Conservation (phyloP, 2,888 invertebrate species). For the Drosophila borborema region DNA sequence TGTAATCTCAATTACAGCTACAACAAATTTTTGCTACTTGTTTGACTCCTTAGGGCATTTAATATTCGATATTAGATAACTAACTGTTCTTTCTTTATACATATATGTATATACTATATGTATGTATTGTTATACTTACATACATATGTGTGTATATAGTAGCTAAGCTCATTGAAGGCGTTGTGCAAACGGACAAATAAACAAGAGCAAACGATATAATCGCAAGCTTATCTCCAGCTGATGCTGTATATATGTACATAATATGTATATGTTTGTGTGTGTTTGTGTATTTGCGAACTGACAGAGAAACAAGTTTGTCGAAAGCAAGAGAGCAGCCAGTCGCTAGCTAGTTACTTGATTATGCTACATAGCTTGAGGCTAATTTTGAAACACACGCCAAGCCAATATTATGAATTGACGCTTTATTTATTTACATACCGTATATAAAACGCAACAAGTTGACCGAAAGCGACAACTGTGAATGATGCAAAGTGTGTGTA, state of each 20-base stretch:
- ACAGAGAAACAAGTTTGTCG: conserved; percentile 52
- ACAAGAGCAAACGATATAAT: conserved; percentile 55
- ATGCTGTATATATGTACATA: conserved; percentile 10
- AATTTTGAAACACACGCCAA: conserved; percentile 56
- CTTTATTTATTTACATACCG: conserved; percentile 15
- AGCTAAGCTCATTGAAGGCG: conserved; percentile 33
- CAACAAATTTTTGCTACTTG: neutral
- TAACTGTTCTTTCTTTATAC: conserved; percentile 1
- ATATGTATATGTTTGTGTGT: neutral
- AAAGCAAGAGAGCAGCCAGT: conserved; percentile 27
- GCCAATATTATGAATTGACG: conserved; percentile 42
- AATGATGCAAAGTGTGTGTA: conserved; percentile 20
- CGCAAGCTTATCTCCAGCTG: conserved; percentile 47
- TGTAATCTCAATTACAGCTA: conserved; percentile 22
- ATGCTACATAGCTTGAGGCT: conserved; percentile 48
- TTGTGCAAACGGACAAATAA: conserved; percentile 40
- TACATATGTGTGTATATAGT: neutral
- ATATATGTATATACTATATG: neutral
- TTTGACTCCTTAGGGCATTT: neutral
- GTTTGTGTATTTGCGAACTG: conserved; percentile 1
- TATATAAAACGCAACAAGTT: conserved; percentile 33
- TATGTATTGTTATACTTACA: neutral
- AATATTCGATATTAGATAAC: neutral
- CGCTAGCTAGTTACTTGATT: conserved; percentile 26
- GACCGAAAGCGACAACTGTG: conserved; percentile 32